Evolutionary conservation across 2,888 invertebrate genomes (phyloP).

Genomic region (Autographa pulchrina): DNA sequence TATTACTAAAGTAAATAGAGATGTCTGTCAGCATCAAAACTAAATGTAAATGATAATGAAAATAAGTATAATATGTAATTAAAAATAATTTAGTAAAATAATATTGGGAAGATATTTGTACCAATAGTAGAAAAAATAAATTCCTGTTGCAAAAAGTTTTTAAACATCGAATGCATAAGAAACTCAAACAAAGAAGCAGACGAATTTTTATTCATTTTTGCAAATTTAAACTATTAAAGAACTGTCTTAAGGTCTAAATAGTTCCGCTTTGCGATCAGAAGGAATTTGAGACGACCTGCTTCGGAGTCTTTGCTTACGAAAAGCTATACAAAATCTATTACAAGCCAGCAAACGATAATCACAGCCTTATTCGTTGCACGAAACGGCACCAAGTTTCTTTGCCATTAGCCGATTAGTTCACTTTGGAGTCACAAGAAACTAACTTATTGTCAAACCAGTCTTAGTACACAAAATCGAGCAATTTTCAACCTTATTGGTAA

Average conservation of each 20-base stretch:
- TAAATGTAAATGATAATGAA: too few relatives aligned
- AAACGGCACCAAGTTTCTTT: conserved; percentile 68
- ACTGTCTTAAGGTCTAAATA: neutral
- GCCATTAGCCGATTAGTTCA: conserved; percentile 82
- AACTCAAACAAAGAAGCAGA: neutral
- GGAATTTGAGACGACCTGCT: conserved; percentile 26
- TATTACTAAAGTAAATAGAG: too few relatives aligned
- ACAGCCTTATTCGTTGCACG: conserved; percentile 67
- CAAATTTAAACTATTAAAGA: neutral
- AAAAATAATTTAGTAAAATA: too few relatives aligned
- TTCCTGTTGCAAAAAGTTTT: too few relatives aligned
- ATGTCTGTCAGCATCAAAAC: too few relatives aligned
- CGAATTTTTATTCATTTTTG: neutral
- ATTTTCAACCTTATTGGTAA: conserved; percentile 40
- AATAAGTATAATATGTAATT: too few relatives aligned
- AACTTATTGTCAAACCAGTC: conserved; percentile 65
- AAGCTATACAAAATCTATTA: conserved; percentile 52
- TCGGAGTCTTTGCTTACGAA: conserved; percentile 46
- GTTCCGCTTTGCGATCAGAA: conserved; percentile 13
- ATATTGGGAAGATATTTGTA: too few relatives aligned
- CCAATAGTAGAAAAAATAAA: too few relatives aligned
- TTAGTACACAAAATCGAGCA: conserved; percentile 1
- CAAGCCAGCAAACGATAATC: conserved; percentile 58
- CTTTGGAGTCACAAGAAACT: conserved; percentile 70
- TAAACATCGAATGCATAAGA: neutral